phyloP scores from a whole-genome alignment of 2,113 vertebrate genomes.

The Tamias sibiricus region DNA sequence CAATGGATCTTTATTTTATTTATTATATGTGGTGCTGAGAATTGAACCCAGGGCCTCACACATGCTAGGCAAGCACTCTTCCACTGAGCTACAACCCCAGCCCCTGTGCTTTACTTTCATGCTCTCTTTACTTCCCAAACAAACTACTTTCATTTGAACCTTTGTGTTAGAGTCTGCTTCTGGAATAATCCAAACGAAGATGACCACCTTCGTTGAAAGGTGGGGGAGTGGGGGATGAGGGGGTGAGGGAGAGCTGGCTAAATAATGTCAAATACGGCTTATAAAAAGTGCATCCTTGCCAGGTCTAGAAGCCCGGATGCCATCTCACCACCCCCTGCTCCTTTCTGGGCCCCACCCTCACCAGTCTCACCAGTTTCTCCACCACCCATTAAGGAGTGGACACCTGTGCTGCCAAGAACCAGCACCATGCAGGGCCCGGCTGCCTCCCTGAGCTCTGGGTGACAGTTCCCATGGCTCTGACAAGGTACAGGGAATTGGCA shows the following conservation, averaged over 20 bases:
- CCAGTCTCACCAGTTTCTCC: conserved; percentile 52
- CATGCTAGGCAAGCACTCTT: no score
- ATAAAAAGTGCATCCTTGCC: not conserved
- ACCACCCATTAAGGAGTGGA: not conserved
- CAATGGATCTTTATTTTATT: no score
- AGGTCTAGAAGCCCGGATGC: not conserved
- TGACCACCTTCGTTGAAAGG: not conserved
- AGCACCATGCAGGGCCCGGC: not conserved
- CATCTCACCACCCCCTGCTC: not conserved
- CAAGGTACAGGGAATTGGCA: not conserved
- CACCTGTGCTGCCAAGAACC: not conserved
- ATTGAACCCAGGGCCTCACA: no score
- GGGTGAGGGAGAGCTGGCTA: no score
- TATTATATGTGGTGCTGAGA: no score
- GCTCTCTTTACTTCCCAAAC: not conserved
- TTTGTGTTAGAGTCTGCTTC: not conserved
- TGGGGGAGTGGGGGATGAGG: no score
- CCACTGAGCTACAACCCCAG: no score
- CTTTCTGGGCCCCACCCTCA: not conserved
- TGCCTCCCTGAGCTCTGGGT: not conserved
- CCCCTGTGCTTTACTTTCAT: not conserved
- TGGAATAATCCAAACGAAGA: not conserved
- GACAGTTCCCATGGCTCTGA: conserved; percentile 23
- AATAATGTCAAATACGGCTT: not conserved
- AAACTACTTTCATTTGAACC: not conserved